A percentile compares a stretch with the other conserved stretches of the same genome.
phyloP scores from a whole-genome alignment of 2,888 invertebrate genomes.

The Siphlonurus alternatus region DNA sequence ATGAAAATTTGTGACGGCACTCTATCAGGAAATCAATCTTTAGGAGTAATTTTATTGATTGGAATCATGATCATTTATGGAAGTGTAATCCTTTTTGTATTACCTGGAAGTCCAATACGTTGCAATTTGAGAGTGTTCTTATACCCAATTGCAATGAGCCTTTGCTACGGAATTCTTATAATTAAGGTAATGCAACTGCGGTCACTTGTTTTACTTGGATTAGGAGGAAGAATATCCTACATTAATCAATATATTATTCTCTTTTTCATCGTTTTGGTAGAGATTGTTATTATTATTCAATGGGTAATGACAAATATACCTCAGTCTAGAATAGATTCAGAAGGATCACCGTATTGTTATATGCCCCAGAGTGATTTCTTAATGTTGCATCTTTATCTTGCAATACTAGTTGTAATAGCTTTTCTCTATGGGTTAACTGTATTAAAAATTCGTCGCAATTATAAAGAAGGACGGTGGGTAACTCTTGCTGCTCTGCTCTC shows the following conservation, averaged over 20 bases:
- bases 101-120: slow-evolving; percentile 19
- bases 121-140: slow-evolving; percentile 21
- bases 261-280: slow-evolving; percentile 21
- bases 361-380: slow-evolving; percentile 19
- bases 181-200: slow-evolving; percentile 25
- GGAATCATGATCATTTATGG: slow-evolving; percentile 21
- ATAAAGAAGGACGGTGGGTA: slow-evolving; percentile 23
- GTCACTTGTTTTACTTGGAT: slow-evolving; percentile 23
- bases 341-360: slow-evolving; percentile 16
- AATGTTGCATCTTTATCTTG: slow-evolving; percentile 20
- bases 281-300: slow-evolving; percentile 20
- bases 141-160: slow-evolving; percentile 21
- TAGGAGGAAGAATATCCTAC: slow-evolving; percentile 23
- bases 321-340: slow-evolving; percentile 8
- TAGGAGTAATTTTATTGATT: slow-evolving; percentile 21
- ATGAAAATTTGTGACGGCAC: slow-evolving; percentile 23
- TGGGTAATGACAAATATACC: slow-evolving; percentile 18
- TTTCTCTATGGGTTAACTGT: slow-evolving; percentile 21
- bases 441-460: slow-evolving; percentile 21
- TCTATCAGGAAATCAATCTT: slow-evolving; percentile 19
- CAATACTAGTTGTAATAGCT: slow-evolving; percentile 18
- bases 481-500: slow-evolving; percentile 19
- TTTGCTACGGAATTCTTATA: slow-evolving; percentile 24
- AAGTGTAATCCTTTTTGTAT: slow-evolving; percentile 21
- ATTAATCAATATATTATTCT: slow-evolving; percentile 22